These are phyloP conservation scores for Phrynosoma platyrhinos DNA, from an alignment of 2,113 vertebrate genomes.

Conservation along the genomic window DNA sequence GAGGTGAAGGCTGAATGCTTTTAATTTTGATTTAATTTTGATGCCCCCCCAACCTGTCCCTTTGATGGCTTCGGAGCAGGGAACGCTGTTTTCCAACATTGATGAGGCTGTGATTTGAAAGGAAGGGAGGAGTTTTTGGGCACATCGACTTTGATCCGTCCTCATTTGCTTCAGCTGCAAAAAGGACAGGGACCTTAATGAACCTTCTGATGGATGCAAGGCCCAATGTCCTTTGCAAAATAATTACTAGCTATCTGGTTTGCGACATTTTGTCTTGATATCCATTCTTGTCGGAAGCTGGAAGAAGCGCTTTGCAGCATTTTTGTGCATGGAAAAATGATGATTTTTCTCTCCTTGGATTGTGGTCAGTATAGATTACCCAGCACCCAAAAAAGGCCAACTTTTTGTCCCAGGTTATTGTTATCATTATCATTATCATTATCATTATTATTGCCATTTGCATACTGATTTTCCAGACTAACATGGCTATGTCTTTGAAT, in stretches of 20 bases:
- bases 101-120: background rate
- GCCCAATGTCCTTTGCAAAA: background rate
- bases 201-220: background rate
- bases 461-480: no score
- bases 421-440: no score
- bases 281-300: background rate
- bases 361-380: background rate
- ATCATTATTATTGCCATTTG: no score
- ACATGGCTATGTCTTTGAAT: no score
- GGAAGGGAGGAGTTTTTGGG: rapidly evolving
- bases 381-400: no score
- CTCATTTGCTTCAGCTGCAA: background rate
- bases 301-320: no score
- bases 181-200: constrained; percentile 13
- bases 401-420: no score
- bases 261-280: background rate
- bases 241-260: constrained; percentile 16
- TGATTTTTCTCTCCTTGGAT: constrained; percentile 1
- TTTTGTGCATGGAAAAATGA: background rate
- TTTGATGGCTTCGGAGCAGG: background rate
- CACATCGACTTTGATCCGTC: background rate
- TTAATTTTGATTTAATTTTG: constrained; percentile 24
- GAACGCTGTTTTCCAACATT: background rate
- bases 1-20: constrained; percentile 31
- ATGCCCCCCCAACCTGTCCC: background rate